Evolutionary conservation across 2,797 vertebrate genomes (phyloP), one percentile per base, ranked within the genome.

Genomic region (Odontamblyopus lacepedii): DNA sequence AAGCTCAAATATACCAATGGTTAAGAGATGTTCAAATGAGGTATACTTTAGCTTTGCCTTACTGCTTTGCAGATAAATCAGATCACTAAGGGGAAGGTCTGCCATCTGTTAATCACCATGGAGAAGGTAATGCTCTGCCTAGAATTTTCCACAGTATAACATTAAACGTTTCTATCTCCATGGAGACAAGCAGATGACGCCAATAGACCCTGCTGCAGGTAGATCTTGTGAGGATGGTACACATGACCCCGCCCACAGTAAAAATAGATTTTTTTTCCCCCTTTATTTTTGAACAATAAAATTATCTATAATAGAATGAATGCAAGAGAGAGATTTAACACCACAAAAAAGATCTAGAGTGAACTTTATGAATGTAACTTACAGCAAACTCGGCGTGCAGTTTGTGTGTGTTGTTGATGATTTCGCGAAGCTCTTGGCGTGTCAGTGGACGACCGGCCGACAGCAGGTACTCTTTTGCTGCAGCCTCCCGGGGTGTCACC

Each of bases 301-400:
- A 48, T 15, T 15, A 48, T 4, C 13, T 48, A 48, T 13, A 48
- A 48, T 48, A 15, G 44, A 16, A 48, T 48, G 13, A 16, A 48
- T 4, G 3, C 13, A 48, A 48, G 13, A 48, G 4, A 13, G 11
- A 44, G 11, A 15, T 19, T 19, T 53, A 53, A 53, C 6, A 7
- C 6, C 51, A 53, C 51, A 7, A 19, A 53, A 53, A 53, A n/a
- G 50, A 19, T 53, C 6, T 5, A 19, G 5, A 53, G 53, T 55
- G 19, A 8, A 55, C 6, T n/a, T 26, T 57, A 38, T 38, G 35
- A 26, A 26, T 50, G 44, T 27, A 48, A 81, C 93, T 91, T 73
- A 99, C 97, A 79, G 96, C 95, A 59, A 99, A 99, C 94, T 99
- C 97, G 0, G 95, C 88, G 7, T 98, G 96, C 79, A 99, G 95